A percentile compares a stretch with the other conserved stretches of the same genome.
phyloP scores from a whole-genome alignment of 2,113 vertebrate species.

The Eulemur macaco region DNA sequence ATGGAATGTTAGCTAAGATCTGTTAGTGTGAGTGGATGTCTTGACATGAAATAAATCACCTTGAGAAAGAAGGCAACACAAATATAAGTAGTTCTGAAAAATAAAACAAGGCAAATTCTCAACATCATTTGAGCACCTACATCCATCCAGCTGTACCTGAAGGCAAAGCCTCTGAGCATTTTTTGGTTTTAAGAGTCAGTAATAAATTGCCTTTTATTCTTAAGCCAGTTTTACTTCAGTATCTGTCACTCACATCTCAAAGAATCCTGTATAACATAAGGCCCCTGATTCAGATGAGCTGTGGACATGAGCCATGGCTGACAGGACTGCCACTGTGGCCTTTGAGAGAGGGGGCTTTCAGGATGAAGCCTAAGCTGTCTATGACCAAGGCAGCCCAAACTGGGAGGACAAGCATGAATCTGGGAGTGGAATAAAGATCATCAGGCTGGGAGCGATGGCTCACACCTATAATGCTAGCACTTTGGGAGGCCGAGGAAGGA shows the following conservation, averaged over 20 bases:
- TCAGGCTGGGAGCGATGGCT: not conserved
- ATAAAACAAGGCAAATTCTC: not conserved
- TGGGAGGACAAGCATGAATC: not conserved
- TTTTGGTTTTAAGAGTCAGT: not conserved
- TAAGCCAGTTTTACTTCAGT: not conserved
- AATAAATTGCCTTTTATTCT: not conserved
- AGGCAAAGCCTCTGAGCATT: not conserved
- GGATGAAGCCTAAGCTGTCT: not conserved
- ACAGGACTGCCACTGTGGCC: not conserved
- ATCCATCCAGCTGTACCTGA: not conserved
- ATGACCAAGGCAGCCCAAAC: not conserved
- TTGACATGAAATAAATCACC: not conserved
- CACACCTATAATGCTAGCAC: too few relatives aligned
- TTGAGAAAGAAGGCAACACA: slow-evolving; percentile 25
- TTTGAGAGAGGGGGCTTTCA: not conserved
- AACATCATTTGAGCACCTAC: not conserved
- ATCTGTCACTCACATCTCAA: not conserved
- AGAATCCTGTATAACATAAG: not conserved
- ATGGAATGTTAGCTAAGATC: not conserved
- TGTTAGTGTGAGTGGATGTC: not conserved
- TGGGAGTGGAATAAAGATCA: not conserved
- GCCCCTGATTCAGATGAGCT: not conserved
- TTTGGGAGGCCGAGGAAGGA: too few relatives aligned
- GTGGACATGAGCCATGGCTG: not conserved
- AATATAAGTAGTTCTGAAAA: not conserved